Conservation (phyloP, 1,140 invertebrate genomes). For the Oppia nitens region DNA sequence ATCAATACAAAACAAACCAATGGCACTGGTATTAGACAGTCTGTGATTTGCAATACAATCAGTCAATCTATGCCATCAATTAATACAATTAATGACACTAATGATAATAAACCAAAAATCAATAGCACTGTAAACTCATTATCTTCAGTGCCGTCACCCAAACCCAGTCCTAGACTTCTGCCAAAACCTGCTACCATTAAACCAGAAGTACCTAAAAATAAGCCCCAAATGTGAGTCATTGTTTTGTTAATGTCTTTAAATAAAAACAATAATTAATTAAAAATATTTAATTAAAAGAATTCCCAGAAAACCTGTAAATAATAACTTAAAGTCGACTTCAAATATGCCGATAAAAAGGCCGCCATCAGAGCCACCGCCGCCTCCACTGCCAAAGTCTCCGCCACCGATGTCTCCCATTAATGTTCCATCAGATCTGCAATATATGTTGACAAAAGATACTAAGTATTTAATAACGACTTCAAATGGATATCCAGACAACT, state of each 20-base stretch:
- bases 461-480: not conserved
- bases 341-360: slow-evolving; percentile 3
- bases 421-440: not conserved
- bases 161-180: not conserved
- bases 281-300: not conserved
- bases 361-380: slow-evolving; percentile 18
- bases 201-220: not conserved
- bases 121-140: not conserved
- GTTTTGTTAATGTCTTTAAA: too few species aligned
- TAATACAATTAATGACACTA: not conserved
- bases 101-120: not conserved
- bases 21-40: not conserved
- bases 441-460: not conserved
- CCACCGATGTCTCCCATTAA: not conserved
- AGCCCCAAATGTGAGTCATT: not conserved
- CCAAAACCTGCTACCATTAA: not conserved
- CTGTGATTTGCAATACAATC: too few species aligned
- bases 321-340: not conserved
- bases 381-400: slow-evolving; percentile 9
- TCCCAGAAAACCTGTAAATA: not conserved
- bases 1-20: not conserved
- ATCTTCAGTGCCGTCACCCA: not conserved
- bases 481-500: not conserved
- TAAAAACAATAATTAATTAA: not conserved
- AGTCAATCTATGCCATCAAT: too few species aligned